A percentile compares a stretch with the other conserved stretches of the same genome.
Evolutionary conservation across 1,140 invertebrate species (phyloP).

Genomic region (Pemphigus obesinymphae): DNA sequence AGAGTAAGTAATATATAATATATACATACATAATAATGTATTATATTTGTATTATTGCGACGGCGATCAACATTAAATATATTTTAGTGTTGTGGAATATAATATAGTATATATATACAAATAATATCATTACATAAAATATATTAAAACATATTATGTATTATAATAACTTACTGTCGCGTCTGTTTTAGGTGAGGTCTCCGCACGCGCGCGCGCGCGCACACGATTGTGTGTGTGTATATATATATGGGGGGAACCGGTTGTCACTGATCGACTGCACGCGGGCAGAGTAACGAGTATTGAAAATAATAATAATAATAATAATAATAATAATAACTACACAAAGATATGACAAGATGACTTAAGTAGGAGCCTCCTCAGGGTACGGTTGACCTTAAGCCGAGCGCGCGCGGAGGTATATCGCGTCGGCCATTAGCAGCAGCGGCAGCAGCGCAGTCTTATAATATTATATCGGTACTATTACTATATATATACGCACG

Average conservation of each 20-base stretch:
- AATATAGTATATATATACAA: background rate
- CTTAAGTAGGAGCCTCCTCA: slow-evolving; percentile 25
- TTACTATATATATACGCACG: background rate
- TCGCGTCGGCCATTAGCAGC: background rate
- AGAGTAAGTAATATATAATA: too few species aligned
- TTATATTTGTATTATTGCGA: too few species aligned
- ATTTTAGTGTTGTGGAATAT: background rate
- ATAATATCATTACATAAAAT: too few species aligned
- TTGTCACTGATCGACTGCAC: slow-evolving; percentile 36
- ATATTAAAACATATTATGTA: too few species aligned
- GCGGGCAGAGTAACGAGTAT: slow-evolving; percentile 24
- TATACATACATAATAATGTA: too few species aligned
- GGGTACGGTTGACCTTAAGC: slow-evolving; percentile 32
- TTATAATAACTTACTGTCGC: too few species aligned
- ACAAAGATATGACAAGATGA: slow-evolving; percentile 26
- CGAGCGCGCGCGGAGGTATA: background rate
- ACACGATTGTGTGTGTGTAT: background rate
- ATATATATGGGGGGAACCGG: slow-evolving; percentile 31
- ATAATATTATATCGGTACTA: too few species aligned
- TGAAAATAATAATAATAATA: slow-evolving; percentile 15
- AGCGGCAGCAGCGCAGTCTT: background rate
- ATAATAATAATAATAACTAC: slow-evolving; percentile 4
- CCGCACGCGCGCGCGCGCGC: too few species aligned
- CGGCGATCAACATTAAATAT: background rate
- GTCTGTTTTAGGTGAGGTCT: background rate